Conservation (phyloP, 2,113 vertebrate species). For the Marmota monax region DNA sequence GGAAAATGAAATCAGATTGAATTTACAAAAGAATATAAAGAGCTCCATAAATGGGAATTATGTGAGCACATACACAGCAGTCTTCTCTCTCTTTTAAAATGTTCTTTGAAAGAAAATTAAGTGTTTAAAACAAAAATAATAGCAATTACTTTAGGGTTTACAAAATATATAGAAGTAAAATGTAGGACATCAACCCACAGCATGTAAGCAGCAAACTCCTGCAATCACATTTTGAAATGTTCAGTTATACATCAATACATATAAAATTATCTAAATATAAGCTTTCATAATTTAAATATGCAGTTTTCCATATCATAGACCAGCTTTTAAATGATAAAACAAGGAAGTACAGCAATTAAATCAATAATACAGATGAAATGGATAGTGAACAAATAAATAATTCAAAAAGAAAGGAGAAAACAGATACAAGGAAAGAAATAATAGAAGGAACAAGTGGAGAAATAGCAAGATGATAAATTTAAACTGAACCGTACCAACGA, state of each 20-base stretch:
- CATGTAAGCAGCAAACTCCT: not conserved
- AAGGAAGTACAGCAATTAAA: not conserved
- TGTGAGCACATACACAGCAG: not conserved
- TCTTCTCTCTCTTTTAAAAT: not conserved
- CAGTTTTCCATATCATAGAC: not conserved
- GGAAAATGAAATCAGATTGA: not conserved
- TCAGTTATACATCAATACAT: not conserved
- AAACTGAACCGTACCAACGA: not conserved
- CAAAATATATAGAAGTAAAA: not conserved
- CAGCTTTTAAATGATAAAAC: not conserved
- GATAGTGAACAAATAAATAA: not conserved
- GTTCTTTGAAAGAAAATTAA: not conserved
- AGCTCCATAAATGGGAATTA: not conserved
- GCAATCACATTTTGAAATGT: not conserved
- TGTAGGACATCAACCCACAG: not conserved
- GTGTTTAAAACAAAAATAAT: not conserved
- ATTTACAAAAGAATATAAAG: not conserved
- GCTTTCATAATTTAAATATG: not conserved
- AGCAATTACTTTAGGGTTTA: not conserved
- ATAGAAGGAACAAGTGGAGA: not conserved
- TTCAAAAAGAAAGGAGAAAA: not conserved
- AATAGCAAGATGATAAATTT: not conserved
- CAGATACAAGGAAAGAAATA: not conserved
- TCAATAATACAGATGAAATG: not conserved
- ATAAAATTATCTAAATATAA: not conserved